Conservation (phyloP, 2,888 invertebrate species). For the Cantharis nigra region DNA sequence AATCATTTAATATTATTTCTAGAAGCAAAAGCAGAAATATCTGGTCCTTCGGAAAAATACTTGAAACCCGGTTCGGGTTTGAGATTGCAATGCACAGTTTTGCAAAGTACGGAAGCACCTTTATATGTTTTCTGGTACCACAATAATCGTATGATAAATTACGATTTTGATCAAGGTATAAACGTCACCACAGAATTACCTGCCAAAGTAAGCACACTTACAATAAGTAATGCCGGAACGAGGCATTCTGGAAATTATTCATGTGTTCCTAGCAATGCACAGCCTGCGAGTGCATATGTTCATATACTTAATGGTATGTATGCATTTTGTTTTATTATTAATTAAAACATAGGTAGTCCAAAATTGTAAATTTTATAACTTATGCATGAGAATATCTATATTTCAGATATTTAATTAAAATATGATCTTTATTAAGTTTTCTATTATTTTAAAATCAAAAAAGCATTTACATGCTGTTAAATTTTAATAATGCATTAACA, state of each 20-base stretch:
- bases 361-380: not conserved
- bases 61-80: constrained; percentile 85
- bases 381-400: not conserved
- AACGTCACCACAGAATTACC: constrained; percentile 82
- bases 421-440: not conserved
- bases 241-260: constrained; percentile 87
- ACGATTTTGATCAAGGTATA: constrained; percentile 82
- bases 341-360: not conserved
- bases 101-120: constrained; percentile 83
- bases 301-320: constrained; percentile 86
- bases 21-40: constrained; percentile 88
- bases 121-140: constrained; percentile 87
- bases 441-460: not conserved
- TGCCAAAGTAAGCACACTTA: constrained; percentile 71
- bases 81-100: constrained; percentile 78
- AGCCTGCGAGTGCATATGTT: constrained; percentile 84
- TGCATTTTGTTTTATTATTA: not conserved
- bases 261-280: constrained; percentile 87
- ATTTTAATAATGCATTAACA: not conserved
- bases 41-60: constrained; percentile 84
- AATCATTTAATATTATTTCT: constrained; percentile 45
- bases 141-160: constrained; percentile 91
- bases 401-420: not conserved
- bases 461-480: not conserved
- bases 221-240: constrained; percentile 63